These are phyloP conservation scores for Zaprionus tsacasi DNA, from an alignment of 1,140 invertebrate genomes.

Conservation along the genomic window DNA sequence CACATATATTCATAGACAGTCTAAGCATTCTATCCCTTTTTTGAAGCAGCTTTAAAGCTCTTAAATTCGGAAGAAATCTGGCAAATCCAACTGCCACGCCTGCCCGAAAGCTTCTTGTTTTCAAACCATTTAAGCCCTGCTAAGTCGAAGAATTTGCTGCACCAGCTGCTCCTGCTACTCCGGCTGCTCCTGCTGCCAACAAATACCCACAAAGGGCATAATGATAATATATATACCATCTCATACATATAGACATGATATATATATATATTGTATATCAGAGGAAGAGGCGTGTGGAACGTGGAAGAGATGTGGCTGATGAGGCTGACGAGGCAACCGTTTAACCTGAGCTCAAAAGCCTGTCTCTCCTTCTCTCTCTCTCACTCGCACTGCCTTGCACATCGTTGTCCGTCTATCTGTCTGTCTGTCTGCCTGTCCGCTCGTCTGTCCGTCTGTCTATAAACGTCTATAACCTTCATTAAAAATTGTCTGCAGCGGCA, in stretches of 20 bases:
- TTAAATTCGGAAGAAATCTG: background rate
- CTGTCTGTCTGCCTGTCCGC: background rate
- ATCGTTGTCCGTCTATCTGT: conserved; percentile 1
- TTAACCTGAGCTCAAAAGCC: conserved; percentile 36
- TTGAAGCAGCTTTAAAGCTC: background rate
- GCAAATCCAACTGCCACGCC: background rate
- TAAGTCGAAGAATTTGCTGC: background rate
- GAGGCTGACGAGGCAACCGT: conserved; percentile 24
- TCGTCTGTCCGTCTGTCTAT: conserved; percentile 52
- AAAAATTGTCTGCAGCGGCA: conserved; percentile 81
- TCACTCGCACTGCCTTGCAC: background rate
- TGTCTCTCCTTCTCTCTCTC: background rate
- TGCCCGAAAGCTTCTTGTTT: background rate
- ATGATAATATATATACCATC: background rate
- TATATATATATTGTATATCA: background rate
- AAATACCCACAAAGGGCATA: background rate
- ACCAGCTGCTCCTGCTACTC: background rate
- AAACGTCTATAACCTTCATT: conserved; percentile 81
- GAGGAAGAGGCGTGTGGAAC: background rate
- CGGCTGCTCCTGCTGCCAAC: background rate
- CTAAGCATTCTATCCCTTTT: background rate
- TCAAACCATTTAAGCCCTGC: conserved; percentile 1
- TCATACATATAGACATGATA: background rate
- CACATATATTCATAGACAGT: background rate
- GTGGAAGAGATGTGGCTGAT: background rate